Evolutionary conservation across 37 sponge, comb jelly and placozoan genomes (phyloP), one percentile per base, ranked within the genome.

Genomic region (Hexactinellida sp.): DNA sequence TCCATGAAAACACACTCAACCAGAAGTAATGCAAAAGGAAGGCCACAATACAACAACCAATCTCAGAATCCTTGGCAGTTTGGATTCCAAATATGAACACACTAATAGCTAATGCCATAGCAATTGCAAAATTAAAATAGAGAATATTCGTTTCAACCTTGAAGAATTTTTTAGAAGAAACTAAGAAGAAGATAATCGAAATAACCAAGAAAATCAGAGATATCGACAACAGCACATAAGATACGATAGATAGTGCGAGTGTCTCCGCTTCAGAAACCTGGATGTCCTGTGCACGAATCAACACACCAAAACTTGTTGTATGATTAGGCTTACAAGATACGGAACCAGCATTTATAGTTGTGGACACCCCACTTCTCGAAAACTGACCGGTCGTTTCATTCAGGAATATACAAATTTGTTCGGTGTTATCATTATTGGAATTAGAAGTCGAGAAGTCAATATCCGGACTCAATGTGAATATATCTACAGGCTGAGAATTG

Each of bases 1-100:
- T 38, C 38, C 38, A 83, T 83, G 84, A 83, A 83, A 83, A 38
- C 23, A 83, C 39, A 83, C 39, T 83, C 84, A 83, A 37, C 39
- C 84, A 83, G 37, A 19, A 28, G 38, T 36, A 83, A 36, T 38
- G 84, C 84, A 36, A 19, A 24, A 83, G 38, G 23, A 83, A 32
- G 7, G 23, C 84, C 5, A 83, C 76, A 25, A 63, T 63, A 28
- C 76, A 21, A n/a, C 76, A 63, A 63, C 76, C 76, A 63, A 28
- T 23, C 3, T 21, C 3, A 5, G 76, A 63, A 23, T 63, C 30
- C 34, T 23, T 63, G 5, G 76, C 76, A 21, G 76, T 25, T n/a
- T 63, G 76, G 30, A 63, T 63, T 32, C 76, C 76, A n/a, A 63
- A 63, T 5, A 63, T 63, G 76, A 63, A 63, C 76, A 63, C 76